Evolutionary conservation across 2,113 vertebrate species (phyloP).

Genomic region (Myxocyprinus asiaticus): DNA sequence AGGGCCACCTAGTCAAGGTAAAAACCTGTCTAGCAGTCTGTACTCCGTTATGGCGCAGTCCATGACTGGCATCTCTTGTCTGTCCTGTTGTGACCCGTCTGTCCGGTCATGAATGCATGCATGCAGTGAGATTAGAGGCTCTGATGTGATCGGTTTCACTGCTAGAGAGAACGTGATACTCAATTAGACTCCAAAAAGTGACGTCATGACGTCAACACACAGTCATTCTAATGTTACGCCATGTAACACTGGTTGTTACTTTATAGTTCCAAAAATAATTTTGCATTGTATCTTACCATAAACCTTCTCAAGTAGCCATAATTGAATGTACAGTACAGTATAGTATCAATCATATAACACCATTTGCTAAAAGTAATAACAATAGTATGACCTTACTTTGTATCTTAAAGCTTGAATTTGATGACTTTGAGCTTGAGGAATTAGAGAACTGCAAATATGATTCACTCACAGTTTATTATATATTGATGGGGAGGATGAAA

Average conservation of each 20-base stretch:
- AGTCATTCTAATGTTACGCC: background rate
- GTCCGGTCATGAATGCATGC: constrained; percentile 53
- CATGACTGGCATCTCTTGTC: background rate
- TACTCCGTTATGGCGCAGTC: background rate
- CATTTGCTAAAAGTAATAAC: background rate
- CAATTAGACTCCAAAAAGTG: background rate
- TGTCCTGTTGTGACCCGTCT: constrained; percentile 25
- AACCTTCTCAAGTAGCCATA: background rate
- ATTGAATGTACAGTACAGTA: background rate
- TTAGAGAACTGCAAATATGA: constrained; percentile 77
- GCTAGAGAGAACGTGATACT: constrained; percentile 47
- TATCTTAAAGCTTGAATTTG: constrained; percentile 76
- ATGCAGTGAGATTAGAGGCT: constrained; percentile 52
- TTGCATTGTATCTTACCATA: background rate
- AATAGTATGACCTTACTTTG: background rate
- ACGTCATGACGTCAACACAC: background rate
- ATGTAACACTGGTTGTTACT: background rate
- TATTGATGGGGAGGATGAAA: constrained; percentile 69
- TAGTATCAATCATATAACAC: no score
- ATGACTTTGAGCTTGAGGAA: constrained; percentile 80
- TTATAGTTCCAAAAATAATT: constrained; percentile 9
- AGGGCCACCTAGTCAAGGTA: constrained; percentile 78
- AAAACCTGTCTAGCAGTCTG: constrained; percentile 12
- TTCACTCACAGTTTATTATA: constrained; percentile 75
- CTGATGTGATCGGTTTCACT: constrained; percentile 49